These are phyloP conservation scores for Artibeus lituratus DNA, from an alignment of 2,797 vertebrate species.

Conservation along the genomic window DNA sequence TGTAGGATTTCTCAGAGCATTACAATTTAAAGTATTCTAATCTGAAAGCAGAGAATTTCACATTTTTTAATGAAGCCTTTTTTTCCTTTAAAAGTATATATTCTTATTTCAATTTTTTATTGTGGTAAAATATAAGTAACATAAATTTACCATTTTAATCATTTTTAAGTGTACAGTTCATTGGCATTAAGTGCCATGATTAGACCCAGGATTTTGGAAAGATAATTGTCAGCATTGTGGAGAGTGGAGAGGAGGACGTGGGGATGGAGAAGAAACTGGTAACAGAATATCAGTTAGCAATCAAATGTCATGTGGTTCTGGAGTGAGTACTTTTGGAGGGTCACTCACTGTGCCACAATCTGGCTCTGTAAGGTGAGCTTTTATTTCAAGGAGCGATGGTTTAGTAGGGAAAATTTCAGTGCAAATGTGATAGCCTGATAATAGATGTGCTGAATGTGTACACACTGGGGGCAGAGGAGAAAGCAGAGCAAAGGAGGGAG, in stretches of 20 bases:
- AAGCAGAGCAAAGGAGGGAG: background rate
- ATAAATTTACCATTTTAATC: background rate
- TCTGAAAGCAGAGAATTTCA: slow-evolving; percentile 11
- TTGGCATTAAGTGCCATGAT: background rate
- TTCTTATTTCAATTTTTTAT: background rate
- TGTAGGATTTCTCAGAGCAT: background rate
- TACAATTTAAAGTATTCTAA: background rate
- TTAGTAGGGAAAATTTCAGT: background rate
- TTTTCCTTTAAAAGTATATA: background rate
- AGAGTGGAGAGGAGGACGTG: background rate
- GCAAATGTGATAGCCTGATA: background rate
- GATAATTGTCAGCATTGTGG: background rate
- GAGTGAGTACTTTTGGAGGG: background rate
- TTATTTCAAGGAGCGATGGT: background rate
- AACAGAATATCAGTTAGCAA: background rate
- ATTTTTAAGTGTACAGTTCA: background rate
- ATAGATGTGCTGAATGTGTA: background rate
- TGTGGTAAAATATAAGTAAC: background rate
- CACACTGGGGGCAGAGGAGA: background rate
- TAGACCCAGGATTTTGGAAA: background rate
- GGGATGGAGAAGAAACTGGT: background rate
- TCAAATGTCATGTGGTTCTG: background rate
- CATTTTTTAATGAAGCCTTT: background rate
- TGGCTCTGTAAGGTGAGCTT: background rate
- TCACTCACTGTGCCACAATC: background rate